A percentile compares a stretch with the other conserved stretches of the same genome.
Evolutionary conservation across 2,113 vertebrate genomes (phyloP).

Genomic region (Nerophis ophidion): DNA sequence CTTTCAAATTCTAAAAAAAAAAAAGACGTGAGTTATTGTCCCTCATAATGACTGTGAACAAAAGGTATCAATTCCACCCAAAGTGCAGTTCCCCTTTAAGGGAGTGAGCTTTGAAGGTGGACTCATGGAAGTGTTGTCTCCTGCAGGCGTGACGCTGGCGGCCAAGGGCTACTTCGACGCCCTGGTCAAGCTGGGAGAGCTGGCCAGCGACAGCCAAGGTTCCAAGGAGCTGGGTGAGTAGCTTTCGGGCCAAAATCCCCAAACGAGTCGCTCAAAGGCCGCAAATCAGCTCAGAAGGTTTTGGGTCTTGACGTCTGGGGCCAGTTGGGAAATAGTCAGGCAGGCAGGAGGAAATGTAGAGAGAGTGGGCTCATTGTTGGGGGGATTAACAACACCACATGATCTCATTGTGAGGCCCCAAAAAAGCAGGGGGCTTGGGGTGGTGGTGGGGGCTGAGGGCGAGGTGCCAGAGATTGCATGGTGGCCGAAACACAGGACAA

Average conservation of each 20-base stretch:
- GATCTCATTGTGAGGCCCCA: conserved; percentile 77
- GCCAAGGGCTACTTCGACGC: conserved; percentile 84
- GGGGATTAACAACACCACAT: conserved; percentile 83
- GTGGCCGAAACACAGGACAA: no score
- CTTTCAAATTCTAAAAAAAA: no score
- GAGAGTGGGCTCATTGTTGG: conserved; percentile 76
- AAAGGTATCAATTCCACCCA: no score
- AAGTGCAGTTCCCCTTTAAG: no score
- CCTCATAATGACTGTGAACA: no score
- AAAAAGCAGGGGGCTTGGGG: conserved; percentile 70
- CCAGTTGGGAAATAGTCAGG: conserved; percentile 19
- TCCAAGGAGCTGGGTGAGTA: conserved; percentile 82
- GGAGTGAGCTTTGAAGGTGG: no score
- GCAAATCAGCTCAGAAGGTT: conserved; percentile 21
- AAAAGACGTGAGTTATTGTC: no score
- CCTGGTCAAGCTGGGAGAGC: conserved; percentile 80
- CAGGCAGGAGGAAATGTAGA: conserved; percentile 51
- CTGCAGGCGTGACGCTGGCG: conserved; percentile 76
- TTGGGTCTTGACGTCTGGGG: conserved; percentile 8
- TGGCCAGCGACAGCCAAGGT: conserved; percentile 82
- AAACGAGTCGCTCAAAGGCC: conserved; percentile 11
- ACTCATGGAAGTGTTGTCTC: not conserved
- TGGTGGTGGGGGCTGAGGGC: conserved; percentile 62
- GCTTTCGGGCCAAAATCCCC: not conserved
- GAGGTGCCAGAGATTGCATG: conserved; percentile 68